phyloP scores from a whole-genome alignment of 1,140 invertebrate species.

The Leptonema lineaticorne region DNA sequence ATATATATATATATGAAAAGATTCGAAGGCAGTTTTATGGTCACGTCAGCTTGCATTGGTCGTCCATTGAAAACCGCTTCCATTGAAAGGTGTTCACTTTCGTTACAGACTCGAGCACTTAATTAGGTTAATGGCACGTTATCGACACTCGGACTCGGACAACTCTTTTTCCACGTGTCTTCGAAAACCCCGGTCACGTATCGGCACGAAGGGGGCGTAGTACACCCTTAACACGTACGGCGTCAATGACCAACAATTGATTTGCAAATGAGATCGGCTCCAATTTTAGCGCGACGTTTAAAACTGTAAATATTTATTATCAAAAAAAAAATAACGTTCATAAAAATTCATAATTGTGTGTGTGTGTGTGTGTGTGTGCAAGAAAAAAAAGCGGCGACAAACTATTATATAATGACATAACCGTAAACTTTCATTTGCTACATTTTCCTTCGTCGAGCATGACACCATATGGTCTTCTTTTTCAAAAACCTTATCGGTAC shows the following conservation, averaged over 20 bases:
- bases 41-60: slow-evolving; percentile 17
- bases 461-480: slow-evolving; percentile 29
- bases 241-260: neutral
- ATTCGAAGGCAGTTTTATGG: neutral
- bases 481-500: slow-evolving; percentile 18
- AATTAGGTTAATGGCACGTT: slow-evolving; percentile 27
- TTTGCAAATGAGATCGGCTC: neutral
- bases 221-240: neutral
- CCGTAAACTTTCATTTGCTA: slow-evolving; percentile 31
- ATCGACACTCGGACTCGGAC: neutral
- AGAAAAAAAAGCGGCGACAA: slow-evolving; percentile 7
- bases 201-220: neutral
- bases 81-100: slow-evolving; percentile 29
- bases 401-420: slow-evolving; percentile 35
- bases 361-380: slow-evolving; percentile 5
- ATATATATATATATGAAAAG: neutral
- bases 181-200: neutral
- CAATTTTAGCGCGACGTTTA: neutral
- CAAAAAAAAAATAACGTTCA: neutral
- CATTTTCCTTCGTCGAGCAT: slow-evolving; percentile 9
- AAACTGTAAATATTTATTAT: neutral
- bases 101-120: slow-evolving; percentile 9
- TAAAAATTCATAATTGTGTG: neutral
- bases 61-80: slow-evolving; percentile 24
- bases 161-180: neutral